Percentiles rank a stretch among this genome's conserved stretches.
These are phyloP conservation scores for Synergus umbraculus DNA, from an alignment of 2,888 invertebrate genomes.

Conservation along the genomic window DNA sequence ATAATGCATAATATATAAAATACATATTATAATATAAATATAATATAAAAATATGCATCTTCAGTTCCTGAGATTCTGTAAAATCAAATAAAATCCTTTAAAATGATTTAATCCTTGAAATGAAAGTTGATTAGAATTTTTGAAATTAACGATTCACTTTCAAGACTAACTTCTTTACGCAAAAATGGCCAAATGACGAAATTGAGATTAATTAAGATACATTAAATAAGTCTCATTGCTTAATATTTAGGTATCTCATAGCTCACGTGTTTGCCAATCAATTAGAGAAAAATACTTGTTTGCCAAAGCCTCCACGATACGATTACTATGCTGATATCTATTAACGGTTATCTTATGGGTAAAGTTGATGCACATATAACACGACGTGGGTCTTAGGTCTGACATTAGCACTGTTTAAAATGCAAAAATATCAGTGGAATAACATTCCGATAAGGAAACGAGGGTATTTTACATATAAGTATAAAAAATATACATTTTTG, in stretches of 20 bases:
- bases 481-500: background rate
- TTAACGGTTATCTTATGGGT: conserved; percentile 11
- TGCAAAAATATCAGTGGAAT: background rate
- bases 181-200: background rate
- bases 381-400: conserved; percentile 5
- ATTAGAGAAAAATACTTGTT: background rate
- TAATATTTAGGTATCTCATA: background rate
- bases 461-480: background rate
- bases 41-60: no score
- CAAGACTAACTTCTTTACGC: background rate
- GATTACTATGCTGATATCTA: conserved; percentile 7
- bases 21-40: no score
- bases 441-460: background rate
- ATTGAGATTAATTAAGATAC: background rate
- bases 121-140: background rate
- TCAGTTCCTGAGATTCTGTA: no score
- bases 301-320: background rate
- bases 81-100: no score
- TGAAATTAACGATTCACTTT: background rate
- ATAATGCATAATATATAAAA: no score
- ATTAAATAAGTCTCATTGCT: background rate
- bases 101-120: no score
- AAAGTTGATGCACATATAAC: conserved; percentile 6
- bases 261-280: background rate
- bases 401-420: background rate